Conservation (phyloP, 2,113 vertebrate genomes). For the Xenopus laevis region DNA sequence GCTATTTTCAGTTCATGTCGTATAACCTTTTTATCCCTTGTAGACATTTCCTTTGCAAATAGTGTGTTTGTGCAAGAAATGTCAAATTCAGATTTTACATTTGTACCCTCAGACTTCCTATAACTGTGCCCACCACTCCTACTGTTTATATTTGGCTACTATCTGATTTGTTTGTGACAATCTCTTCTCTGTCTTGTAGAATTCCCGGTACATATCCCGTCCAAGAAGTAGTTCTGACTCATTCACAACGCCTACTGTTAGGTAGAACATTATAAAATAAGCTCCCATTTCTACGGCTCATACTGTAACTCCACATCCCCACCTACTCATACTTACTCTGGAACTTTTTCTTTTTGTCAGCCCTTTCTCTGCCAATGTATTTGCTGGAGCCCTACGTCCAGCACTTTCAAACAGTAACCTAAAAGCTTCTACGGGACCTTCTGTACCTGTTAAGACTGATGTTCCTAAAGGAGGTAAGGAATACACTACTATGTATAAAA, state of each 20-base stretch:
- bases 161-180: not conserved
- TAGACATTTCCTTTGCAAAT: too few species aligned
- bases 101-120: too few species aligned
- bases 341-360: not conserved
- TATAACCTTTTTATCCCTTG: too few species aligned
- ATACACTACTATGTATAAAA: not conserved
- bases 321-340: not conserved
- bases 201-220: not conserved
- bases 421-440: not conserved
- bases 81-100: too few species aligned
- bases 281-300: not conserved
- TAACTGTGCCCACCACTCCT: too few species aligned
- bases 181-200: not conserved
- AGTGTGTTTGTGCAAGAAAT: too few species aligned
- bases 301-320: not conserved
- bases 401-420: conserved; percentile 24
- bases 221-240: conserved; percentile 24
- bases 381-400: not conserved
- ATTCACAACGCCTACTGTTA: not conserved
- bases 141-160: too few species aligned
- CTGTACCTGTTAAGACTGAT: not conserved
- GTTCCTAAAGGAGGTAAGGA: conserved; percentile 16
- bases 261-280: not conserved
- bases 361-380: not conserved
- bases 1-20: too few species aligned